These are phyloP conservation scores for Pseudococcus jackbeardsleyi DNA, from an alignment of 2,888 invertebrate genomes.

Conservation along the genomic window DNA sequence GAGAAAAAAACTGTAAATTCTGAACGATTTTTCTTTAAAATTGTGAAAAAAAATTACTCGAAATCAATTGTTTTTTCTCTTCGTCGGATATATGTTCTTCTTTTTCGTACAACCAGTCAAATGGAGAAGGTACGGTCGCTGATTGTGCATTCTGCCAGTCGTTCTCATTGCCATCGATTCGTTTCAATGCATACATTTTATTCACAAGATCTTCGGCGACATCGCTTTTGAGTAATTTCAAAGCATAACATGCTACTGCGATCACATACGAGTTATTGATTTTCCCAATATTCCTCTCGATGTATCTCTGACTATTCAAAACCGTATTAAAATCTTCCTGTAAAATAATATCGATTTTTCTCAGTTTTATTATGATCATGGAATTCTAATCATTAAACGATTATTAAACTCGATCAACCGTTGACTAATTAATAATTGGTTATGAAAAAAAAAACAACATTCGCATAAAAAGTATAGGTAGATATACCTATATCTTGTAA, in stretches of 20 bases:
- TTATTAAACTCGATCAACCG: not conserved
- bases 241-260: constrained; percentile 75
- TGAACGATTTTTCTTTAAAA: constrained; percentile 27
- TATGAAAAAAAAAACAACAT: not conserved
- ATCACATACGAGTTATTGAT: constrained; percentile 75
- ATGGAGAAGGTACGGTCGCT: constrained; percentile 70
- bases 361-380: not conserved
- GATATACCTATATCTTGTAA: not conserved
- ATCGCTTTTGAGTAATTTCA: constrained; percentile 74
- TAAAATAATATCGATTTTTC: not conserved
- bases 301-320: constrained; percentile 7
- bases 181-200: constrained; percentile 75
- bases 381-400: not conserved
- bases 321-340: constrained; percentile 44
- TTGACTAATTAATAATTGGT: not conserved
- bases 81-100: constrained; percentile 65
- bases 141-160: constrained; percentile 74
- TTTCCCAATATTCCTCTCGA: constrained; percentile 71
- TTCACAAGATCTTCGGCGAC: constrained; percentile 75
- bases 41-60: constrained; percentile 61
- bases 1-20: not conserved
- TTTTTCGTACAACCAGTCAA: constrained; percentile 76
- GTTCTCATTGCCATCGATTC: constrained; percentile 79
- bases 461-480: not conserved
- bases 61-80: constrained; percentile 67